A percentile compares a stretch with the other conserved stretches of the same genome.
Evolutionary conservation across 2,113 vertebrate species (phyloP).

Genomic region (Hemiscyllium ocellatum): DNA sequence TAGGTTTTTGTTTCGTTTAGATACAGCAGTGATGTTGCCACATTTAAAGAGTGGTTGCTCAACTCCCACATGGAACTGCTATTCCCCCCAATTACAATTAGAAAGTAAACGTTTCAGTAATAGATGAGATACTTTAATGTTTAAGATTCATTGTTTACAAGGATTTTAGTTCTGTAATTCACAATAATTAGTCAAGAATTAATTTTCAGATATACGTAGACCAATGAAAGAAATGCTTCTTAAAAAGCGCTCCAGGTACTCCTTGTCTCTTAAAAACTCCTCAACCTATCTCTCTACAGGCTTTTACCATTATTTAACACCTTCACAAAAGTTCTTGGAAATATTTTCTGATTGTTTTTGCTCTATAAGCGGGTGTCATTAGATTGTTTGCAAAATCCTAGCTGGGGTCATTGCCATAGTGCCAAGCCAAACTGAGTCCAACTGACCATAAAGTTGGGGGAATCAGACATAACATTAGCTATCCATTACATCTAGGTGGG

Average conservation of each 20-base stretch:
- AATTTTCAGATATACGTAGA: not conserved
- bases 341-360: not conserved
- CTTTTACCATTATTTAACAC: not conserved
- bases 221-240: not conserved
- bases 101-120: not conserved
- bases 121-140: not conserved
- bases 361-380: not conserved
- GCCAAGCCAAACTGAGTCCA: not conserved
- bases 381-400: not conserved
- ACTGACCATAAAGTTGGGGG: not conserved
- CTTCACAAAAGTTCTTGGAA: not conserved
- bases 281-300: not conserved
- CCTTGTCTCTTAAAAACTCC: not conserved
- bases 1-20: not conserved
- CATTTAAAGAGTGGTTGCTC: constrained; percentile 6
- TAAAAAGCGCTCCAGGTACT: not conserved
- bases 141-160: not conserved
- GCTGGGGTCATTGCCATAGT: not conserved
- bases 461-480: too few species aligned
- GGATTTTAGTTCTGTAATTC: constrained; percentile 11
- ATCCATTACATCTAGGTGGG: not conserved
- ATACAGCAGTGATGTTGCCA: not conserved
- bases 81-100: not conserved
- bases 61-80: not conserved
- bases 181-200: not conserved